phyloP scores from a whole-genome alignment of 2,113 vertebrate genomes.

The Eretmochelys imbricata region DNA sequence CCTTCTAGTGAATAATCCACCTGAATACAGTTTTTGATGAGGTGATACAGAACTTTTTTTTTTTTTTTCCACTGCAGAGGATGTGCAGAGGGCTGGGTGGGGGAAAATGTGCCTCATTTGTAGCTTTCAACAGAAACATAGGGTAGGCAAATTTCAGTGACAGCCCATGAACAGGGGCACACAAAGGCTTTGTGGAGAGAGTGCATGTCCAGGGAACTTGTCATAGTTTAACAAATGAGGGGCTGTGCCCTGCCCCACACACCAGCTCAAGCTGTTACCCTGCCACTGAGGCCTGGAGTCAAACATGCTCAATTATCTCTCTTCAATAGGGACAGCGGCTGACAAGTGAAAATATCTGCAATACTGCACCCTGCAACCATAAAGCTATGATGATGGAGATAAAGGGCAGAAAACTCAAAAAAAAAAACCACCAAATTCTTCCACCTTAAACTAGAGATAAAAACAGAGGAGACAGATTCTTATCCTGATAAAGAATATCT shows the following conservation, averaged over 20 bases:
- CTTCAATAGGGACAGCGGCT: slow-evolving; percentile 12
- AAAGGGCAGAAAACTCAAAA: slow-evolving; percentile 4
- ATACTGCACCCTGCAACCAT: background rate
- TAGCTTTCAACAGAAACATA: slow-evolving; percentile 65
- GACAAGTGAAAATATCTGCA: background rate
- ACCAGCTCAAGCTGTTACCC: background rate
- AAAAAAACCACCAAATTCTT: background rate
- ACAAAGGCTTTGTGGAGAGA: slow-evolving; percentile 44
- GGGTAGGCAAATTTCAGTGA: slow-evolving; percentile 51
- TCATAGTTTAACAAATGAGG: slow-evolving; percentile 52
- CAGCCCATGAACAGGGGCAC: slow-evolving; percentile 37
- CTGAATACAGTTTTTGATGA: background rate
- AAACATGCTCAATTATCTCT: slow-evolving; percentile 48
- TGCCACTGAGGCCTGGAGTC: slow-evolving; percentile 6
- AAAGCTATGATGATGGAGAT: background rate
- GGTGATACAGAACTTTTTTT: slow-evolving; percentile 3
- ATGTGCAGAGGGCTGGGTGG: background rate
- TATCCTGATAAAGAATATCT: background rate
- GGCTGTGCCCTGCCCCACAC: background rate
- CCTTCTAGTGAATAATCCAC: slow-evolving; percentile 32
- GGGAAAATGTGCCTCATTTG: slow-evolving; percentile 51
- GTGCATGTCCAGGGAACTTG: background rate
- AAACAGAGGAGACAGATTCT: slow-evolving; percentile 40
- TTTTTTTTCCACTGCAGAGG: background rate
- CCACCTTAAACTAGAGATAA: slow-evolving; percentile 36